These are phyloP conservation scores for Ennomos quercinarius DNA, from an alignment of 2,888 invertebrate genomes.

Conservation along the genomic window DNA sequence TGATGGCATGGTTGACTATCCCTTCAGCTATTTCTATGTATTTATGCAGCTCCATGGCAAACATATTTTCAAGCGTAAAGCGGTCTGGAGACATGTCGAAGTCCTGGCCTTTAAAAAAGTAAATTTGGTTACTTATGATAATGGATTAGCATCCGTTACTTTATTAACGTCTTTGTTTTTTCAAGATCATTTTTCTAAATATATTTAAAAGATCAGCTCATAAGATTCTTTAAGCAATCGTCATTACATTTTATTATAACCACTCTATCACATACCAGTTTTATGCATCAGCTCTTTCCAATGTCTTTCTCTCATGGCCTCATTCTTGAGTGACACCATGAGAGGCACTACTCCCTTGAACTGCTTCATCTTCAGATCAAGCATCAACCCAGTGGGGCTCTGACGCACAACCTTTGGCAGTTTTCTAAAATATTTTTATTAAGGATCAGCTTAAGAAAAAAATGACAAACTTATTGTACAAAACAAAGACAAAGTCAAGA, in stretches of 20 bases:
- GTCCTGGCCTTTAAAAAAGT: conserved; percentile 77
- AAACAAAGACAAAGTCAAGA: too few relatives aligned
- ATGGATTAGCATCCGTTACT: too few relatives aligned
- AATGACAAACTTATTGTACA: too few relatives aligned
- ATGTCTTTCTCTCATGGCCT: conserved; percentile 95
- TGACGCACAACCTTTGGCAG: conserved; percentile 87
- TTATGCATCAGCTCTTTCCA: conserved; percentile 95
- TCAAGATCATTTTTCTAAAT: too few relatives aligned
- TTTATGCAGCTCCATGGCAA: conserved; percentile 95
- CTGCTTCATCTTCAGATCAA: conserved; percentile 94
- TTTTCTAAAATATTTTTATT: conserved; percentile 72
- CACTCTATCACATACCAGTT: conserved; percentile 84
- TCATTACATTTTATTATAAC: neutral
- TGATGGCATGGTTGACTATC: conserved; percentile 95
- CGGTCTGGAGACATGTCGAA: conserved; percentile 95
- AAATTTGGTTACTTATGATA: too few relatives aligned
- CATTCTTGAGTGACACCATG: conserved; percentile 96
- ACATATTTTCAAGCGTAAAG: conserved; percentile 97
- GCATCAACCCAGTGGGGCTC: conserved; percentile 87
- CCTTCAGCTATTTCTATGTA: conserved; percentile 94
- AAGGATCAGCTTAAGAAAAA: too few relatives aligned
- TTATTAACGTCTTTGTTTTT: too few relatives aligned
- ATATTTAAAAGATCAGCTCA: too few relatives aligned
- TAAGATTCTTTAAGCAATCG: neutral
- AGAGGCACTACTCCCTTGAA: conserved; percentile 95